Evolutionary conservation across 2,888 invertebrate species (phyloP), one percentile per base, ranked within the genome.

Genomic region (Acanthococcus lagerstroemiae): DNA sequence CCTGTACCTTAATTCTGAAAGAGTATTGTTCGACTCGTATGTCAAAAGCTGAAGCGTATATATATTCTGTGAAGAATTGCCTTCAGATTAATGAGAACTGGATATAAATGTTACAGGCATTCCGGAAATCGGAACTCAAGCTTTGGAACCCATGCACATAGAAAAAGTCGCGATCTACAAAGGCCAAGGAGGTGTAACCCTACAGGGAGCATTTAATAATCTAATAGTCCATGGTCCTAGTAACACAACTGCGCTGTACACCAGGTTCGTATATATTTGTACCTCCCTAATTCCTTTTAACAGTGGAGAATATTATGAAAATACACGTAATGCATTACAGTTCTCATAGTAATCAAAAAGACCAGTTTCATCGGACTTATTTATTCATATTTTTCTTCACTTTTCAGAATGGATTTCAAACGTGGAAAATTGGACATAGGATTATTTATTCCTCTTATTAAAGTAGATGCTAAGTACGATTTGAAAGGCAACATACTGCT

Each of bases 401-500:
- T 25, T 63, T 61, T 21, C 71, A 83, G 82, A 56, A 73, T 82
- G 68, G 79, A 82, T 72, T 72, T 82, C 25, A 74, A 75, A 9
- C 77, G 78, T 30, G 78, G 77, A 57, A 75, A 75, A 52, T 74
- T 83, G 67, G 79, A 80, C 70, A 82, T 83, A 68, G 81, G 81
- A 58, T 73, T 83, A 45, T 76, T 78, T 68, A 76, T 84, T 25
- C 83, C 83, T 1, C 73, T 78, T 19, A 74, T 83, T 46, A 76
- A 79, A 30, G 81, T 82, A n/a, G 79, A 78, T 68, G 79, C 82
- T 3, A 77, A 78, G 67, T 83, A 83, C 72, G 80, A 81, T 73
- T 75, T 82, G 4, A 81, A 81, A 71, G 82, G 83, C 4, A 80
- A 82, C 69, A 81, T 83, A 56, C 73, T 83, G 24, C 74, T 83